phyloP scores from a whole-genome alignment of 2,797 vertebrate genomes.

The Echeneis naucrates region DNA sequence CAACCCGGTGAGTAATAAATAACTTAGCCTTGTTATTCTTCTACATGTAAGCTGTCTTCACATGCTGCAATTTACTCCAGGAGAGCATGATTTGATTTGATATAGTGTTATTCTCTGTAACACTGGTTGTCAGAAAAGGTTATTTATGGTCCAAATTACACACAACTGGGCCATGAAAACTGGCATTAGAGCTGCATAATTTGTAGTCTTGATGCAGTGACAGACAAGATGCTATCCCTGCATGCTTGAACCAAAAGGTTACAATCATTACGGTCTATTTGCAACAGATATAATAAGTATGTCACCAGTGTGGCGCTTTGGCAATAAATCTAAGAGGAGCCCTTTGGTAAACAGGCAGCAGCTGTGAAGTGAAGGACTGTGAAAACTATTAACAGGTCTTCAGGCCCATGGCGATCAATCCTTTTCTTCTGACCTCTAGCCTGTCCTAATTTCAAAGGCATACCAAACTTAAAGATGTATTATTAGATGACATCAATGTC shows the following conservation, averaged over 20 bases:
- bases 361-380: neutral
- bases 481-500: conserved; percentile 15
- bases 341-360: neutral
- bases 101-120: neutral
- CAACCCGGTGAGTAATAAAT: neutral
- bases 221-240: neutral
- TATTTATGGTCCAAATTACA: neutral
- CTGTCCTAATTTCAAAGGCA: conserved; percentile 36
- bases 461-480: conserved; percentile 5
- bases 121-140: neutral
- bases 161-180: too few relatives aligned
- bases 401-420: neutral
- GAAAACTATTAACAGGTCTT: neutral
- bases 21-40: neutral
- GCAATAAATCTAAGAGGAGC: neutral
- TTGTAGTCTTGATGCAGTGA: conserved; percentile 2
- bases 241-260: neutral
- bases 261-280: neutral
- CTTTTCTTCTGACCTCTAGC: conserved; percentile 5
- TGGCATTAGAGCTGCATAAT: neutral
- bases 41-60: neutral
- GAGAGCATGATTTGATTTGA: neutral
- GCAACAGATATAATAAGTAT: neutral
- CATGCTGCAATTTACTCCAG: neutral
- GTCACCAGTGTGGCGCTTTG: conserved; percentile 4